A percentile compares a stretch with the other conserved stretches of the same genome.
phyloP scores from a whole-genome alignment of 2,113 vertebrate species.

The Capreolus pygargus region DNA sequence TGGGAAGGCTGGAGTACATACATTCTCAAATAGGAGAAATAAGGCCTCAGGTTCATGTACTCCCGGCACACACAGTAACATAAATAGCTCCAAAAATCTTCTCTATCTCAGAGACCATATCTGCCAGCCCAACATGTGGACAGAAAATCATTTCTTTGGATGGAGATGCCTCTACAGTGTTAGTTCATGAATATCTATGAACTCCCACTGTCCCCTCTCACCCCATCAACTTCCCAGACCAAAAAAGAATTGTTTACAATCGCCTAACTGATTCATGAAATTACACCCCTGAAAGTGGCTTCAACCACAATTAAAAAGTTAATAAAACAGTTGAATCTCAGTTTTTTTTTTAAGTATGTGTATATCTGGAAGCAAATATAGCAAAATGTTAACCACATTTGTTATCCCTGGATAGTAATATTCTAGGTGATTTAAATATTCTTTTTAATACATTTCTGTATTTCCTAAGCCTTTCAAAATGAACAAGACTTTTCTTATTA shows the following conservation, averaged over 20 bases:
- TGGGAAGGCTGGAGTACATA: neutral
- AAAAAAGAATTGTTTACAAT: neutral
- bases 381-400: neutral
- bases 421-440: constrained; percentile 20
- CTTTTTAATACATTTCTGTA: constrained; percentile 15
- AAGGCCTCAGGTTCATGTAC: neutral
- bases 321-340: neutral
- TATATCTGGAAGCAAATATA: constrained; percentile 3
- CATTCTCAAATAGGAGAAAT: neutral
- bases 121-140: too few species aligned
- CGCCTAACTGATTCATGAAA: neutral
- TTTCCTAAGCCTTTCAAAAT: constrained; percentile 25
- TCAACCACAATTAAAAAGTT: constrained; percentile 1
- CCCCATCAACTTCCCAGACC: neutral
- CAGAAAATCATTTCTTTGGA: neutral
- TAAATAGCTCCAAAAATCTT: neutral
- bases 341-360: neutral
- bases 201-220: neutral
- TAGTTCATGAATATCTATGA: neutral
- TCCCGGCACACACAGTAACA: neutral
- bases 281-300: neutral
- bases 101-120: too few species aligned
- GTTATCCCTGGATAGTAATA: neutral
- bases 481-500: constrained; percentile 20
- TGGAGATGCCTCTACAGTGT: neutral